phyloP scores from a whole-genome alignment of 2,113 vertebrate genomes.

The Hippocampus mohnikei region DNA sequence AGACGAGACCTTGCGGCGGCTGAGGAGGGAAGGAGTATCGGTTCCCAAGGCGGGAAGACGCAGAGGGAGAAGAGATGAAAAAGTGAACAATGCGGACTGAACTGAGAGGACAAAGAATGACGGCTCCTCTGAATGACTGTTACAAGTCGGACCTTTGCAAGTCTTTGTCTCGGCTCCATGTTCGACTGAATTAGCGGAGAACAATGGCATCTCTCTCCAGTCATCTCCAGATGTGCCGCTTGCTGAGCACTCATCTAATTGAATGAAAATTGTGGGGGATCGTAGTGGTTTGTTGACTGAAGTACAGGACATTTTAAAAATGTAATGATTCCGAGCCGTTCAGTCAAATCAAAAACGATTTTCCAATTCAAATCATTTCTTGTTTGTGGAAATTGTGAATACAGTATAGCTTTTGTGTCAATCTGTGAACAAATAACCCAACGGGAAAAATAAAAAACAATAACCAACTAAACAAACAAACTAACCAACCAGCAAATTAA shows the following conservation, averaged over 20 bases:
- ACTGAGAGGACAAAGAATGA: slow-evolving; percentile 17
- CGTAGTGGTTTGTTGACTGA: neutral
- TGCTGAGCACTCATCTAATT: neutral
- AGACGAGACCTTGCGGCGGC: neutral
- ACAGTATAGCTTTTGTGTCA: too few relatives aligned
- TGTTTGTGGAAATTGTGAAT: too few relatives aligned
- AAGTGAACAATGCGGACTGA: slow-evolving; percentile 4
- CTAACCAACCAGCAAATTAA: neutral
- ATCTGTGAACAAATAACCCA: too few relatives aligned
- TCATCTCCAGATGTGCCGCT: neutral
- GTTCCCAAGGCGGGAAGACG: neutral
- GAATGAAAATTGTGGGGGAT: neutral
- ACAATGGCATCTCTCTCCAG: slow-evolving; percentile 35
- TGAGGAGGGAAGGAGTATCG: slow-evolving; percentile 2
- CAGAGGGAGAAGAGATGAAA: neutral
- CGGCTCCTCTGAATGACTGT: slow-evolving; percentile 27
- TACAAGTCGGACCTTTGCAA: slow-evolving; percentile 20
- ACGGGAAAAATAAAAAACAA: too few relatives aligned
- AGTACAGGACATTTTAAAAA: too few relatives aligned
- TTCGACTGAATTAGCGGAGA: slow-evolving; percentile 46
- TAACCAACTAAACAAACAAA: neutral
- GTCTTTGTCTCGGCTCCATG: slow-evolving; percentile 38
- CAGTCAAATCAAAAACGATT: too few relatives aligned
- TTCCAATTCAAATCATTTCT: too few relatives aligned
- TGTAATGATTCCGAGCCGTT: too few relatives aligned